Conservation (phyloP, 2,888 invertebrate genomes). For the Aphodius granarius region DNA sequence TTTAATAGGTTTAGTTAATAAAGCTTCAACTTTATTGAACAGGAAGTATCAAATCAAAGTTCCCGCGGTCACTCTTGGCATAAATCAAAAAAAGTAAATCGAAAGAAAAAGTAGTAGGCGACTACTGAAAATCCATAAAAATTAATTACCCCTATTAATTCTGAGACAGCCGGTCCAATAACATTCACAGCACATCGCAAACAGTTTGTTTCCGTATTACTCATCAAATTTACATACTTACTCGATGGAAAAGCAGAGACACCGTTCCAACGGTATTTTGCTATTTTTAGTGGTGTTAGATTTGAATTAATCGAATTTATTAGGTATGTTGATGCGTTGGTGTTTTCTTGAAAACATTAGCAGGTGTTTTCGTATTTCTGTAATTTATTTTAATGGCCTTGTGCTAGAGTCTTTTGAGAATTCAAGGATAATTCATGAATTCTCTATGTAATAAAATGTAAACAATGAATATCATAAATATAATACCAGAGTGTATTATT, state of each 20-base stretch:
- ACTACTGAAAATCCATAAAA: neutral
- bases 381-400: neutral
- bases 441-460: neutral
- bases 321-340: neutral
- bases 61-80: neutral
- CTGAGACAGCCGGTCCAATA: neutral
- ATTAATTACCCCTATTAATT: neutral
- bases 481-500: neutral
- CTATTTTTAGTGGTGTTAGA: neutral
- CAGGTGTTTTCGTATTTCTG: neutral
- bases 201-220: neutral
- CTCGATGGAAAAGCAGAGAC: neutral
- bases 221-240: neutral
- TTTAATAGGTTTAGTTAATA: neutral
- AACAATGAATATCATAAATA: neutral
- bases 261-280: neutral
- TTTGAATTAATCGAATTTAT: neutral
- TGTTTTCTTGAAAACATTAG: neutral
- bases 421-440: neutral
- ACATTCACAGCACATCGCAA: neutral
- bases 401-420: neutral
- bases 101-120: neutral
- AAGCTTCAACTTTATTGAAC: neutral
- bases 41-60: neutral
- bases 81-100: neutral